Evolutionary conservation across 2,797 vertebrate species (phyloP).

Genomic region (Xiphophorus birchmanni): DNA sequence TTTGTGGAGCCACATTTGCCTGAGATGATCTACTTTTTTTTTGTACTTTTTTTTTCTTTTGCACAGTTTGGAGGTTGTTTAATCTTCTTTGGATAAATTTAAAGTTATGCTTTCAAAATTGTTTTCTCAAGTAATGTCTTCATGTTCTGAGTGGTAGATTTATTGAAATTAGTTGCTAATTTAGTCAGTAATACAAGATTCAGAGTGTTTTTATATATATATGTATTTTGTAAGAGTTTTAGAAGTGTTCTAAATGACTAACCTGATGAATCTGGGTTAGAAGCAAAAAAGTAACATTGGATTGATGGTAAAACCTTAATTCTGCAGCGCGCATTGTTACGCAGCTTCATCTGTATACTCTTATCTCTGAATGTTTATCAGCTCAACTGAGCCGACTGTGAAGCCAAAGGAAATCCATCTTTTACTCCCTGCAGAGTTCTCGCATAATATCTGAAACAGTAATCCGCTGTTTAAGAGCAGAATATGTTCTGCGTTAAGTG

Average conservation of each 20-base stretch:
- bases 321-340: conserved; percentile 33
- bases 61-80: neutral
- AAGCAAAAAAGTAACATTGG: neutral
- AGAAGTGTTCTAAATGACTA: neutral
- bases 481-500: conserved; percentile 32
- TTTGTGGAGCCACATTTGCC: neutral
- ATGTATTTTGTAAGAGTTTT: neutral
- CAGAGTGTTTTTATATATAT: neutral
- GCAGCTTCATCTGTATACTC: conserved; percentile 41
- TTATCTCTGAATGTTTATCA: conserved; percentile 28
- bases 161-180: neutral
- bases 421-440: conserved; percentile 31
- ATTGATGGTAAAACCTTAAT: conserved; percentile 7
- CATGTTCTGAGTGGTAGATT: neutral
- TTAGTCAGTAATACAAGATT: neutral
- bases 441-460: conserved; percentile 39
- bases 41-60: neutral
- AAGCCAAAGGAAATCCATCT: conserved; percentile 55
- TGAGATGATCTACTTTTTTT: neutral
- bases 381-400: conserved; percentile 36
- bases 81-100: neutral
- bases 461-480: conserved; percentile 29
- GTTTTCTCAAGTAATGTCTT: neutral
- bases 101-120: neutral
- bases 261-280: conserved; percentile 23